Conservation (phyloP, 2,797 vertebrate genomes). For the Meda fulgida region DNA sequence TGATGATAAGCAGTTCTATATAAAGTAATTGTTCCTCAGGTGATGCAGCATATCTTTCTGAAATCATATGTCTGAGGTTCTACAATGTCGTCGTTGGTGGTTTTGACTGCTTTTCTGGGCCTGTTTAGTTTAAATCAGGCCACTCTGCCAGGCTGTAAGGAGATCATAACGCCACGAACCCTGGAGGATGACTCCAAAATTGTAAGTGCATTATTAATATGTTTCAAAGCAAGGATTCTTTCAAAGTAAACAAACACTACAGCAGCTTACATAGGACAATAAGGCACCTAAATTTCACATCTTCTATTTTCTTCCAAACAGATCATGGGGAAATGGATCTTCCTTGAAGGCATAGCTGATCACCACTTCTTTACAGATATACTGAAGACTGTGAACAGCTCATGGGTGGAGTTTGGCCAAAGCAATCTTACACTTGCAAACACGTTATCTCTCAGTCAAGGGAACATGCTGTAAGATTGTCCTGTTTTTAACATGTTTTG, state of each 20-base stretch:
- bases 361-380: not conserved
- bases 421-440: not conserved
- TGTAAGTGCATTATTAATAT: slow-evolving; percentile 20
- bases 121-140: slow-evolving; percentile 25
- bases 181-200: slow-evolving; percentile 24
- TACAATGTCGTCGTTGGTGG: slow-evolving; percentile 13
- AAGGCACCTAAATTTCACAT: not conserved
- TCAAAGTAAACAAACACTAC: not conserved
- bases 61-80: not conserved
- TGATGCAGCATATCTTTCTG: not conserved
- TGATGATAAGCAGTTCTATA: not conserved
- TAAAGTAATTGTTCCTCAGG: slow-evolving; percentile 5
- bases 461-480: slow-evolving; percentile 43
- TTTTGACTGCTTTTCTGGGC: slow-evolving; percentile 19
- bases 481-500: not conserved
- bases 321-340: slow-evolving; percentile 53
- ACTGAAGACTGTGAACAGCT: slow-evolving; percentile 23
- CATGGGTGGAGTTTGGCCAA: slow-evolving; percentile 38
- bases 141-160: slow-evolving; percentile 23
- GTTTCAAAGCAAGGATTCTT: not conserved
- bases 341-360: slow-evolving; percentile 35
- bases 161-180: slow-evolving; percentile 34
- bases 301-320: slow-evolving; percentile 13
- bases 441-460: not conserved
- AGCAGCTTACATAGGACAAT: not conserved